phyloP scores from a whole-genome alignment of 1,140 invertebrate genomes.

The Penaeus chinensis region DNA sequence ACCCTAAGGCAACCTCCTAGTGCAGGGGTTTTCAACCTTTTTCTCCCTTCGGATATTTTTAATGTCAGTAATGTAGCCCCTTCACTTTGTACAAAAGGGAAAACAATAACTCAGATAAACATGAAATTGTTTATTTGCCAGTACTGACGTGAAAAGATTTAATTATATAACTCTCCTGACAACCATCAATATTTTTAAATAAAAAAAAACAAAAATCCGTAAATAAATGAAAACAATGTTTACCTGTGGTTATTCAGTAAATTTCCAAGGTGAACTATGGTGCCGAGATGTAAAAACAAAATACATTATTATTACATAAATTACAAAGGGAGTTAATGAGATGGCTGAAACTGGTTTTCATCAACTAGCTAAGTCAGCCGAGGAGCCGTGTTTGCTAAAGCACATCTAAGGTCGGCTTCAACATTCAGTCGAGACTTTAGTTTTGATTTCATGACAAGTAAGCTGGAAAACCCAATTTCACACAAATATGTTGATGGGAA shows the following conservation, averaged over 20 bases:
- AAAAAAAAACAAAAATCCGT: no score
- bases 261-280: not conserved
- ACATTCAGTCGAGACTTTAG: conserved; percentile 30
- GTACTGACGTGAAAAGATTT: no score
- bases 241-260: not conserved
- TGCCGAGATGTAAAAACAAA: not conserved
- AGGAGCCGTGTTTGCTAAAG: conserved; percentile 5
- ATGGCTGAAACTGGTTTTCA: conserved; percentile 2
- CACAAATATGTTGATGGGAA: conserved; percentile 37
- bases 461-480: conserved; percentile 29
- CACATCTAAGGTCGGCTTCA: conserved; percentile 21
- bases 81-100: no score
- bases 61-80: no score
- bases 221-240: not conserved
- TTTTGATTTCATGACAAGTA: conserved; percentile 23
- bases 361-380: conserved; percentile 1
- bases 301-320: conserved; percentile 10
- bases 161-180: no score
- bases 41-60: no score
- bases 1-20: no score
- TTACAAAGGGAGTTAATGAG: conserved; percentile 27
- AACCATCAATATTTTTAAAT: no score
- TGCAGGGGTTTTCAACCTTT: no score
- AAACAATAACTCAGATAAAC: no score
- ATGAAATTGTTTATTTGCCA: no score